Evolutionary conservation across 2,797 vertebrate genomes (phyloP), one percentile per base, ranked within the genome.

Genomic region (Trachurus trachurus): DNA sequence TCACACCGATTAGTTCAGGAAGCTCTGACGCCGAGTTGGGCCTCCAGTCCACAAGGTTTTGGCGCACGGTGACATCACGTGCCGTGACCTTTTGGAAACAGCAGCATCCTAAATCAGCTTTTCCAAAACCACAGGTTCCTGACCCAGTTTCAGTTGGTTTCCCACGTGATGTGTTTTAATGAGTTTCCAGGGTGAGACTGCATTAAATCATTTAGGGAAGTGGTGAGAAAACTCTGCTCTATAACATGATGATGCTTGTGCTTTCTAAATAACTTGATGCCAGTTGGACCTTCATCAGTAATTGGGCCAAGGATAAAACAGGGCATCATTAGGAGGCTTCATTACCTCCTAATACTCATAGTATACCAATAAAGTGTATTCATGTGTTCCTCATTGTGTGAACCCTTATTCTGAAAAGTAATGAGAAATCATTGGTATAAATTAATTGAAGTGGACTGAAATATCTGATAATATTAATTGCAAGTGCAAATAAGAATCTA

Each of bases 181-280:
- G 67, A 65, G 84, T 87, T 87, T 83, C 80, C 71, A 57, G 45
- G 76, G 83, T 77, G 78, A 87, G 50, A 53, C 44, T 37, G 67
- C 60, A 47, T 45, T 89, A 71, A 89, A 87, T 84, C 84, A 84
- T 59, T 39, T 1, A 34, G 45, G 58, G 65, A 71, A 80, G 68
- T 9, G 59, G 62, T 80, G 80, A 49, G 82, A 84, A 79, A 42
- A 19, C 63, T 67, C 42, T 37, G 66, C 70, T 77, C 76, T 70
- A 86, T 7, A 75, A 61, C 64, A 62, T 50, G 62, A 63, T 11
- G 15, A 29, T 22, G 70, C 31, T 21, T 47, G 50, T 61, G 42
- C 52, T 57, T 62, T 47, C 6, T 17, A 17, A 47, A n/a, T 62
- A 62, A 73, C 57, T 40, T 29, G 65, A 21, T 0, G 21, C 47